These are phyloP conservation scores for Drosophila pachea DNA, from an alignment of 1,140 invertebrate genomes.

Conservation along the genomic window DNA sequence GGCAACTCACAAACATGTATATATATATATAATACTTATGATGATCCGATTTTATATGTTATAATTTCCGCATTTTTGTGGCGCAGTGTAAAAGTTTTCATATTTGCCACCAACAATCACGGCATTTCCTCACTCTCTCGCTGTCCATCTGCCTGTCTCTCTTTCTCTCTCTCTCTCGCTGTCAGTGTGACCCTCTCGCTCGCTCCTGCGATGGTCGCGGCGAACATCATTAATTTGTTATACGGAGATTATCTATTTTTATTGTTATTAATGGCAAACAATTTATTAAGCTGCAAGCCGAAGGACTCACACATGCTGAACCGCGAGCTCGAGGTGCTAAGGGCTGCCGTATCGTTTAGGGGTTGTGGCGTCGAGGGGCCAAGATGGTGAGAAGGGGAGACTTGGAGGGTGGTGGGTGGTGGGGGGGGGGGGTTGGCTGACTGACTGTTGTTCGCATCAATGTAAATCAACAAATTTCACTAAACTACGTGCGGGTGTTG, in stretches of 20 bases:
- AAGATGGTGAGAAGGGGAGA: too few relatives aligned
- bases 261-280: constrained; percentile 79
- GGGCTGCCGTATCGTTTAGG: background rate
- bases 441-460: constrained; percentile 29
- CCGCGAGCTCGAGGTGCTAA: background rate
- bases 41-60: background rate
- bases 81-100: constrained; percentile 65
- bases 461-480: constrained; percentile 74
- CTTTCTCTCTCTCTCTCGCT: constrained; percentile 12
- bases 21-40: background rate
- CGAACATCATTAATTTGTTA: constrained; percentile 78
- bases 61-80: constrained; percentile 14
- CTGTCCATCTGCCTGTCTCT: background rate
- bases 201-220: constrained; percentile 20
- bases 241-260: constrained; percentile 79
- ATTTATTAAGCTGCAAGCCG: constrained; percentile 71
- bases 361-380: too few relatives aligned
- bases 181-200: constrained; percentile 21
- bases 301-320: constrained; percentile 47
- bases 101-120: constrained; percentile 45
- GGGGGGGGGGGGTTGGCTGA: background rate
- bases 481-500: constrained; percentile 76
- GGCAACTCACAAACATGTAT: too few relatives aligned
- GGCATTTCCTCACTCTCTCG: background rate
- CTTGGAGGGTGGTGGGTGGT: background rate